Percentiles rank a stretch among this genome's conserved stretches.
Conservation (phyloP, 2,113 vertebrate species). For the Nestor notabilis region DNA sequence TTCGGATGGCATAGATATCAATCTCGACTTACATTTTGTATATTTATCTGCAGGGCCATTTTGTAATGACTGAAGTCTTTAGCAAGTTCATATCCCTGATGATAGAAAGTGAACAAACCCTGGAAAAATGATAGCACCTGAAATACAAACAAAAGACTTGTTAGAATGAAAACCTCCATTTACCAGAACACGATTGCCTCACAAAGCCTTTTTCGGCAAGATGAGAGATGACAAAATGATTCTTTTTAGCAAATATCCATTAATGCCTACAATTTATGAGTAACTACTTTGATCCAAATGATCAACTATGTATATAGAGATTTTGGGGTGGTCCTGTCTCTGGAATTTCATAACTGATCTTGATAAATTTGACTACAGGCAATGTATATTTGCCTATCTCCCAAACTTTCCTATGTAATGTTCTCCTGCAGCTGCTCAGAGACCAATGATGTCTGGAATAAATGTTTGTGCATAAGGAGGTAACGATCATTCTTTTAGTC, state of each 20-base stretch:
- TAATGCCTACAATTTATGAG: not conserved
- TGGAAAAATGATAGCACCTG: slow-evolving; percentile 98
- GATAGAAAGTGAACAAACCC: slow-evolving; percentile 97
- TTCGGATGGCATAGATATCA: not conserved
- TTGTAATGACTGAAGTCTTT: slow-evolving; percentile 99
- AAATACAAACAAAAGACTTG: not conserved
- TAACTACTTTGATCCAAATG: not conserved
- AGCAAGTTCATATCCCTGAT: slow-evolving; percentile 96
- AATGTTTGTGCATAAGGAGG: not conserved
- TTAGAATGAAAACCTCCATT: not conserved
- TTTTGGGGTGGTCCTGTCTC: not conserved
- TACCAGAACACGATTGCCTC: not conserved
- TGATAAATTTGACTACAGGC: not conserved
- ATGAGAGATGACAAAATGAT: fast-evolving
- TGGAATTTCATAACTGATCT: not conserved
- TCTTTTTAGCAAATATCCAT: not conserved
- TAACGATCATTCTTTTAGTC: not conserved
- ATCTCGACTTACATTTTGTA: slow-evolving; percentile 91
- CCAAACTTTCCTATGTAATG: not conserved
- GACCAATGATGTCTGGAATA: not conserved
- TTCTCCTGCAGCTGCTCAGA: not conserved
- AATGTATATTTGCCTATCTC: fast-evolving
- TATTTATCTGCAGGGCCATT: slow-evolving; percentile 93
- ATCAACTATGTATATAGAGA: not conserved
- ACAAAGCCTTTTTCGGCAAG: not conserved